phyloP scores from a whole-genome alignment of 2,888 invertebrate species.

The Scaptomyza caliginosa region DNA sequence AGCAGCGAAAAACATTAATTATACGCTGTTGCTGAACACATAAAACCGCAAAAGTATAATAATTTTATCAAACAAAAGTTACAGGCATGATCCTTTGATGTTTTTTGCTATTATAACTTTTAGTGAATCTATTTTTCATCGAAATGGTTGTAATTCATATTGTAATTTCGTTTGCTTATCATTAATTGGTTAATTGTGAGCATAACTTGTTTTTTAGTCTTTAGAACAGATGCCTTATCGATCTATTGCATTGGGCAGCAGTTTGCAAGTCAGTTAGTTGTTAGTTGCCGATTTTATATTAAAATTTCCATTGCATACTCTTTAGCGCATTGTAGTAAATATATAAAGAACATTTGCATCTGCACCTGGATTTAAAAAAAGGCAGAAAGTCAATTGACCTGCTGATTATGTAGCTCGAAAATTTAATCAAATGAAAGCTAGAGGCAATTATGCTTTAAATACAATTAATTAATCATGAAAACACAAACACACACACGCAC shows the following conservation, averaged over 20 bases:
- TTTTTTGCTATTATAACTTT: neutral
- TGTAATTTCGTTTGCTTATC: neutral
- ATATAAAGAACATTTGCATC: constrained; percentile 10
- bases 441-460: constrained; percentile 80
- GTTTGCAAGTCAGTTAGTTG: too few species aligned
- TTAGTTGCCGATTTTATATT: too few species aligned
- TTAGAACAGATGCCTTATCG: too few species aligned
- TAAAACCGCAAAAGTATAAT: neutral
- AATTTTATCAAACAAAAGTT: neutral
- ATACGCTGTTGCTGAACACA: neutral
- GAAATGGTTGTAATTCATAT: too few species aligned
- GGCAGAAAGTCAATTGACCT: constrained; percentile 72
- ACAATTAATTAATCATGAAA: constrained; percentile 78
- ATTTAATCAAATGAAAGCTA: constrained; percentile 80
- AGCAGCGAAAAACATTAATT: constrained; percentile 1
- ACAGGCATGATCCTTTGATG: neutral
- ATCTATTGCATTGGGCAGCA: too few species aligned
- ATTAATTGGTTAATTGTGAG: neutral
- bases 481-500: constrained; percentile 23
- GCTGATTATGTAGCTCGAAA: constrained; percentile 57
- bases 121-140: neutral
- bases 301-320: constrained; percentile 41
- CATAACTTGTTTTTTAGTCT: too few species aligned
- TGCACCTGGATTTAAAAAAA: constrained; percentile 28
- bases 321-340: constrained; percentile 23